Evolutionary conservation across 2,888 invertebrate genomes (phyloP).

Genomic region (Disparrhopalites patrizii): DNA sequence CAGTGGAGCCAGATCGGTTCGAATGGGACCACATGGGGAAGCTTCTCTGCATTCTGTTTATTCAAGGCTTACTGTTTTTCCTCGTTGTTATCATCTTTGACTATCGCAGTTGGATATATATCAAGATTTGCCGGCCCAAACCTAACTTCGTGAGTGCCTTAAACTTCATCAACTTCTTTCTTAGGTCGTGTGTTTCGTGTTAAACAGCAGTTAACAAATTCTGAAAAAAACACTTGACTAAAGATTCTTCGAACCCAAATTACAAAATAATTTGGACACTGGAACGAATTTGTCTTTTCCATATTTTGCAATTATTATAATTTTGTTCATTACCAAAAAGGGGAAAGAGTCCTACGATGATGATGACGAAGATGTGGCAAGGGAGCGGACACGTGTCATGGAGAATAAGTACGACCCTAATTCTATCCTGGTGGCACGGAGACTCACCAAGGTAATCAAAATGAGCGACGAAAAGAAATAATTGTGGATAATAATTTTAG

Average conservation of each 20-base stretch:
- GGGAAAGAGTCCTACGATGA: too few relatives aligned
- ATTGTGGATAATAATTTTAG: too few relatives aligned
- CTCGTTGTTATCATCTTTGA: constrained; percentile 58
- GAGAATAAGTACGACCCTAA: constrained; percentile 48
- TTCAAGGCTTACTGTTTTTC: constrained; percentile 62
- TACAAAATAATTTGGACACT: too few relatives aligned
- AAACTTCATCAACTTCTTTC: too few relatives aligned
- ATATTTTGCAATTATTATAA: too few relatives aligned
- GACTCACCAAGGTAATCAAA: constrained; percentile 57
- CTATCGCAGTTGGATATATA: constrained; percentile 54
- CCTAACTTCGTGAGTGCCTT: constrained; percentile 50
- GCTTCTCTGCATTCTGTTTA: constrained; percentile 62
- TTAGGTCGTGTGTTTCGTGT: too few relatives aligned
- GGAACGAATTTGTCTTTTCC: too few relatives aligned
- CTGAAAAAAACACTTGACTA: too few relatives aligned
- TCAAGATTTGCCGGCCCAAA: constrained; percentile 19
- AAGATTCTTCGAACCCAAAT: too few relatives aligned
- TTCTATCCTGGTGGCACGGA: constrained; percentile 57
- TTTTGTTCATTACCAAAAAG: too few relatives aligned
- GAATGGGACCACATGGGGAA: constrained; percentile 63
- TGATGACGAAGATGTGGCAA: constrained; percentile 60
- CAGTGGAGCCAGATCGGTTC: constrained; percentile 50
- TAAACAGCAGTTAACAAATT: too few relatives aligned
- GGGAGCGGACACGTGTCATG: constrained; percentile 53
- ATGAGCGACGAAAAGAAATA: too few relatives aligned